Base-by-base conservation (phyloP, 2,888 invertebrate species). In the Trachelus troglodyta region DNA sequence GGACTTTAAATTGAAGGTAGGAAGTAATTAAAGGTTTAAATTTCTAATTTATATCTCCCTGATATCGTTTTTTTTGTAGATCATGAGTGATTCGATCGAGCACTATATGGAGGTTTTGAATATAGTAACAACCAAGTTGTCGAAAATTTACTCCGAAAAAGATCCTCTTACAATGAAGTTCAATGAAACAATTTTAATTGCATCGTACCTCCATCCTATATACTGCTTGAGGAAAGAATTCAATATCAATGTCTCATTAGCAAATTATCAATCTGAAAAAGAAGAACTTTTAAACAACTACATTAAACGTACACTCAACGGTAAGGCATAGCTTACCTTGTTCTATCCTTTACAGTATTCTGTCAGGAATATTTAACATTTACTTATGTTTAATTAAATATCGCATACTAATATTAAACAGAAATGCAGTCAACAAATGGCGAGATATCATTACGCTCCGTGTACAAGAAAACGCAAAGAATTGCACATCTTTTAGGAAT, bases 31-130 rank as follows among this genome's bases (percentile, higher is more conserved):
- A 56, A 23, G 9, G 79, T 83, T 84, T 75, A 69, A 56, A 37
- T 56, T 35, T 75, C 69, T 40, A 6, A 74, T 23, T 69, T 77
- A n/a, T 68, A 30, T 31, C 76, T 71, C 35, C 75, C 30, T 34
- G 30, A 56, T 23, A 56, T 56, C 23, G 4, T 2, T 23, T 23
- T 23, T 56, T 56, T 23, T 23, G 77, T 69, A 85, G 85, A 78
- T 82, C 69, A 75, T 80, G 74, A 78, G 84, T 37, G 79, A 79
- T 33, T 80, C 79, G 12, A 69, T 86, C 23, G 77, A 73, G 4
- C 30, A 86, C 73, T 86, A 88, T 76, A 80, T 87, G 4, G 87
- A 89, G 79, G 84, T 86, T 35, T 80, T 90, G 34, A 85, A 83
- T 68, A 81, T 83, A 76, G 75, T 88, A n/a, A 81, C 85, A 80